Base-by-base conservation (phyloP, 2,113 vertebrate genomes). In the Zeus faber region DNA sequence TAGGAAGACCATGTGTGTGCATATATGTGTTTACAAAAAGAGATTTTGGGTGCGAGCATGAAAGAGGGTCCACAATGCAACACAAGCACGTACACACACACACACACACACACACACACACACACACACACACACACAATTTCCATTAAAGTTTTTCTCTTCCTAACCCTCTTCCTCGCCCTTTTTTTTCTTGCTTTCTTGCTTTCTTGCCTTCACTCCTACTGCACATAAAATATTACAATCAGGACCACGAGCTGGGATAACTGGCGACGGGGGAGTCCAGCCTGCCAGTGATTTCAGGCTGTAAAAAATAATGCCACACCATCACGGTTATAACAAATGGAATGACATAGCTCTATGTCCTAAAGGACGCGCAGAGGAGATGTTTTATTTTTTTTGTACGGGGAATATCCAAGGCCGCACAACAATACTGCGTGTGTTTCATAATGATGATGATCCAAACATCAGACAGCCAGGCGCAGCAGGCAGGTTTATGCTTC, bases 391-490 rank as follows among this genome's bases (percentile, higher is more conserved):
- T 11, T 14, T 2, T 14, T 3, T 5, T 14, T 1, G 33, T 4
- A 35, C 35, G 6, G 54, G 54, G 17, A 11, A 1, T 55, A 75
- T 68, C 46, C 65, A 73, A 62, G 66, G 8, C 33, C 33, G 43
- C 14, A 33, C 58, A 70, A 69, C 53, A 54, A 22, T 53, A 27
- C 35, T 20, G 58, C 45, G 26, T 49, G 63, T 67, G 70, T 73
- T 79, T 80, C 56, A 76, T 75, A 65, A 78, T n/a, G 54, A 52
- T 4, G 33, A 65, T 13, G 37, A 53, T 45, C 75, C 70, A 67
- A n/a, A 72, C 49, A 35, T 54, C 57, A 49, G 16, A 50, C 35
- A 64, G 49, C 62, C 65, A 58, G 50, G 65, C 72, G 2, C 10
- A 2, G 4, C 18, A 18, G 7, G 45, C 56, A 51, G 26, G 62